Evolutionary conservation across 2,113 vertebrate species (phyloP).

Genomic region (Oxygymnocypris stewartii): DNA sequence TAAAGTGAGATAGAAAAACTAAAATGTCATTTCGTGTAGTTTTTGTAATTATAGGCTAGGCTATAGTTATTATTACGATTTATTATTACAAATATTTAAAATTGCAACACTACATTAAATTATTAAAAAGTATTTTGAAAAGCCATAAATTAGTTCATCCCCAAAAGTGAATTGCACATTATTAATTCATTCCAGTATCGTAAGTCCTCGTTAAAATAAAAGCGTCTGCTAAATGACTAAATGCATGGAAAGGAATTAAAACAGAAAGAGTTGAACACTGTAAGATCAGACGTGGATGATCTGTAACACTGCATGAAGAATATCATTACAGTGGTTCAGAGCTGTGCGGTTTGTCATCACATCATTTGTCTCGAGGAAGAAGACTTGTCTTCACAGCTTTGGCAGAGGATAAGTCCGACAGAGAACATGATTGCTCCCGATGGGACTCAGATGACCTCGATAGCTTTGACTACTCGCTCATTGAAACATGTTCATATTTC

Average conservation of each 20-base stretch:
- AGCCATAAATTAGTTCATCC: not conserved
- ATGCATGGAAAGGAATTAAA: too few relatives aligned
- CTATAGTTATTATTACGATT: not conserved
- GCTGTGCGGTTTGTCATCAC: constrained; percentile 68
- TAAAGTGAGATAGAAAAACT: not conserved
- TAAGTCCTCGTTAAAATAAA: too few relatives aligned
- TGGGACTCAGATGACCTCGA: constrained; percentile 58
- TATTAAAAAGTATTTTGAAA: not conserved
- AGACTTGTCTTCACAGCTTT: constrained; percentile 70
- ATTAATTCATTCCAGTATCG: not conserved
- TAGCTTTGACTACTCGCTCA: constrained; percentile 75
- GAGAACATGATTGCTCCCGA: constrained; percentile 62
- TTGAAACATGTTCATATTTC: constrained; percentile 69
- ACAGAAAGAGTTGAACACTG: not conserved
- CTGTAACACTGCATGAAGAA: constrained; percentile 13
- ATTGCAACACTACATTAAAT: too few relatives aligned
- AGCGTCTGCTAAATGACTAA: too few relatives aligned
- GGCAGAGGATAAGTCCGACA: constrained; percentile 71
- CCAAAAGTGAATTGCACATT: not conserved
- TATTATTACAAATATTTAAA: not conserved
- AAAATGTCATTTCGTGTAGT: not conserved
- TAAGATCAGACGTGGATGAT: not conserved
- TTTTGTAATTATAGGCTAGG: too few relatives aligned
- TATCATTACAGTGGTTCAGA: constrained; percentile 57
- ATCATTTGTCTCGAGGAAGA: constrained; percentile 66